These are phyloP conservation scores for Drosophila melanica DNA, from an alignment of 1,140 invertebrate species.

Conservation along the genomic window DNA sequence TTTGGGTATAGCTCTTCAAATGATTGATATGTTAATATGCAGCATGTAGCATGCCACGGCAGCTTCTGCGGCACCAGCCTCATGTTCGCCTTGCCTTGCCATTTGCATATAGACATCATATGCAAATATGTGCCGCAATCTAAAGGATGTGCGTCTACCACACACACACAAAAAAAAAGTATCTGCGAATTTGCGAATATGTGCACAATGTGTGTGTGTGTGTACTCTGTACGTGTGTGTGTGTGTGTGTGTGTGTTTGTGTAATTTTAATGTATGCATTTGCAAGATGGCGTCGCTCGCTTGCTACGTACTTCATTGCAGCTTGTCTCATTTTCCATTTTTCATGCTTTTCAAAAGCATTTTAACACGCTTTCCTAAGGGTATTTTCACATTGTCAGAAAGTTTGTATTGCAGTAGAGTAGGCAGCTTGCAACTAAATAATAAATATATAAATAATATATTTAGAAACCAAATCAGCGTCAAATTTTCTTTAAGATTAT, in stretches of 20 bases:
- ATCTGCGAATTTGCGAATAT: constrained; percentile 72
- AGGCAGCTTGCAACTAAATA: too few relatives aligned
- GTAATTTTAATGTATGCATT: constrained; percentile 67
- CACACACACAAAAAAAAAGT: constrained; percentile 43
- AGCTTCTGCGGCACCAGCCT: constrained; percentile 33
- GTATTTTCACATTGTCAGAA: too few relatives aligned
- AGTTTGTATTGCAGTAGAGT: too few relatives aligned
- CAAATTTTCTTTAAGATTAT: too few relatives aligned
- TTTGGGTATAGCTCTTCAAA: constrained; percentile 41
- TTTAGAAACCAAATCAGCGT: too few relatives aligned
- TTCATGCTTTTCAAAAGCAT: background rate
- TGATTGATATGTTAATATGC: constrained; percentile 79
- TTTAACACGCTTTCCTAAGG: background rate
- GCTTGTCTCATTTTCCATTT: constrained; percentile 66
- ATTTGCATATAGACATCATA: constrained; percentile 82
- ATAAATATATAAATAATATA: too few relatives aligned
- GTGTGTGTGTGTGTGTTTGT: constrained; percentile 43
- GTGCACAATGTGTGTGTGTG: constrained; percentile 38
- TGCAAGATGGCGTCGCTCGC: constrained; percentile 52
- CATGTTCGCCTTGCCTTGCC: constrained; percentile 4
- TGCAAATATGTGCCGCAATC: constrained; percentile 75
- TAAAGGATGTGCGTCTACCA: constrained; percentile 28
- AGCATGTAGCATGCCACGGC: constrained; percentile 47
- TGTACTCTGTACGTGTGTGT: constrained; percentile 8
- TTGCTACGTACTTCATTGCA: constrained; percentile 32